phyloP scores from a whole-genome alignment of 2,113 vertebrate species.

The Riparia riparia region DNA sequence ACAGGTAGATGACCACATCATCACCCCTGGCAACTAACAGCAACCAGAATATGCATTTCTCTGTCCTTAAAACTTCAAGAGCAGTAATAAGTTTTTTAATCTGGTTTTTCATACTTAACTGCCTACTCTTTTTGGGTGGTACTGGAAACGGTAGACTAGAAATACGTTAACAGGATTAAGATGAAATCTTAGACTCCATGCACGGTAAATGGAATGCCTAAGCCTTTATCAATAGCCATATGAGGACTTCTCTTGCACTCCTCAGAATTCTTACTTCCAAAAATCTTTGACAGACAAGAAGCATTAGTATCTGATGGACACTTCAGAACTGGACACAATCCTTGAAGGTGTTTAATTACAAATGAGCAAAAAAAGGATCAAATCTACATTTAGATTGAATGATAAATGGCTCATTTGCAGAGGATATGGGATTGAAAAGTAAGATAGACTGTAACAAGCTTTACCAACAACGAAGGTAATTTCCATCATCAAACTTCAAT shows the following conservation, averaged over 20 bases:
- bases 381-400: background rate
- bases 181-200: background rate
- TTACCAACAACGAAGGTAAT: background rate
- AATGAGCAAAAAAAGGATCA: background rate
- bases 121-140: background rate
- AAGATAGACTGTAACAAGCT: background rate
- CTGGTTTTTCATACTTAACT: background rate
- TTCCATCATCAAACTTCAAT: background rate
- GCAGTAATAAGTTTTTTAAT: background rate
- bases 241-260: background rate
- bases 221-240: background rate
- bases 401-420: background rate
- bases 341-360: background rate
- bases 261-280: background rate
- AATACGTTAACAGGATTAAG: background rate
- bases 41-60: background rate
- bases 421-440: background rate
- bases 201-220: background rate
- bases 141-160: background rate
- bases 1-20: background rate
- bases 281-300: background rate
- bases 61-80: background rate
- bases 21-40: background rate
- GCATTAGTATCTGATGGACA: background rate
- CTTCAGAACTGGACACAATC: background rate